Evolutionary conservation across 2,113 vertebrate species (phyloP), one percentile per base, ranked within the genome.

Genomic region (Pogona vitticeps): DNA sequence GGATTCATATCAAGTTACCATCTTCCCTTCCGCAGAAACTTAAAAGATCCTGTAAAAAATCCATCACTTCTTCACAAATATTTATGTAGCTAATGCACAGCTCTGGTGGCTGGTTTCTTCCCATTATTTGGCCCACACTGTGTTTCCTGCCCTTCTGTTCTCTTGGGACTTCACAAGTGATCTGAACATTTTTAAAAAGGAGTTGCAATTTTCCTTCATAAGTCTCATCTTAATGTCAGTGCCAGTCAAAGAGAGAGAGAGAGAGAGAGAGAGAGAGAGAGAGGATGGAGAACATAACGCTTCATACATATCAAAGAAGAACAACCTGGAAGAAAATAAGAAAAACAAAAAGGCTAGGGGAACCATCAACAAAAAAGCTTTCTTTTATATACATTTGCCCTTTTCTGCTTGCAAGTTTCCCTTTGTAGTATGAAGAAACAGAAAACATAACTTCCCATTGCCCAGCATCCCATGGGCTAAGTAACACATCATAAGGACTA

Each of bases 1-100:
- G 56, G 23, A 78, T 76, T 88, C 82, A 89, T 80, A 38, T 23
- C 59, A 79, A 85, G 88, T 83, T 85, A 90, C 79, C 77, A 91
- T 56, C 58, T 90, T 58, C 28, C 59, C 13, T 90, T 89, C 78
- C 4, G 4, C 28, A 40, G 1, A 52, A 13, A 5, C 63, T 90
- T 83, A 67, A 79, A 89, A 89, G 10, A 78, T 70, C 36, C 67
- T 80, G 84, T 65, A 65, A 42, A 38, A 58, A 78, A 1, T 7
- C 12, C 6, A 78, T 3, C 0, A 2, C 12, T 80, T 87, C 79
- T 82, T 65, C 56, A 85, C 75, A 52, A 88, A 89, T 61, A 78
- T 14, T 3, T 56, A 71, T n/a, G 23, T 82, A 40, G 71, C 23
- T 76, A 82, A 76, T 67, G 36, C 14, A 28, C 17, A 76, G 67